These are phyloP conservation scores for Pipistrellus pygmaeus DNA, from an alignment of 2,797 vertebrate species.

Conservation along the genomic window DNA sequence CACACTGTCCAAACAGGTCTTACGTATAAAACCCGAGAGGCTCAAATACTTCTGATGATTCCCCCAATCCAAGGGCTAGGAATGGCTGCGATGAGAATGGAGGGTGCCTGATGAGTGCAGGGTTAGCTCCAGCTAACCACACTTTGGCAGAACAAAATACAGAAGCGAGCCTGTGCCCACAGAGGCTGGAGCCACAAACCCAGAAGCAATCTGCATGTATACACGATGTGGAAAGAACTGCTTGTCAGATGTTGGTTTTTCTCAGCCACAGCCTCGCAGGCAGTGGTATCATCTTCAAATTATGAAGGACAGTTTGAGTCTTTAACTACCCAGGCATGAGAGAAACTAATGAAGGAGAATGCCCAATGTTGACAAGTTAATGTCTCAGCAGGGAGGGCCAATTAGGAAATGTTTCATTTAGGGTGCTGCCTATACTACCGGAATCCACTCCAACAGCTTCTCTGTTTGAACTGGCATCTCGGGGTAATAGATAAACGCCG, in stretches of 20 bases:
- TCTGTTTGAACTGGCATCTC: conserved; percentile 28
- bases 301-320: conserved; percentile 61
- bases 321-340: conserved; percentile 26
- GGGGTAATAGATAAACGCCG: background rate
- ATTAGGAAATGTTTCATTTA: conserved; percentile 54
- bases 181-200: conserved; percentile 64
- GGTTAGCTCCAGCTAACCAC: conserved; percentile 50
- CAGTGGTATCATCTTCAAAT: conserved; percentile 68
- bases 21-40: background rate
- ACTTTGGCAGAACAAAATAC: conserved; percentile 54
- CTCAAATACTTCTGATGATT: background rate
- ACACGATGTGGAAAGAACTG: conserved; percentile 62
- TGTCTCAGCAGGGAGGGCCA: conserved; percentile 51
- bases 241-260: conserved; percentile 67
- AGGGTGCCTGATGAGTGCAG: background rate
- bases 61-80: background rate
- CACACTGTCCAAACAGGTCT: background rate
- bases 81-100: background rate
- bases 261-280: conserved; percentile 66
- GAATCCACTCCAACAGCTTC: background rate
- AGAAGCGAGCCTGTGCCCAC: conserved; percentile 55
- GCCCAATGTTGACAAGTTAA: conserved; percentile 57
- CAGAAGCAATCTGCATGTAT: conserved; percentile 59
- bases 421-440: conserved; percentile 54
- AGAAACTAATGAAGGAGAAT: conserved; percentile 30